These are phyloP conservation scores for Oscheius sp. DNA, from an alignment of 1,140 invertebrate species.

Conservation along the genomic window DNA sequence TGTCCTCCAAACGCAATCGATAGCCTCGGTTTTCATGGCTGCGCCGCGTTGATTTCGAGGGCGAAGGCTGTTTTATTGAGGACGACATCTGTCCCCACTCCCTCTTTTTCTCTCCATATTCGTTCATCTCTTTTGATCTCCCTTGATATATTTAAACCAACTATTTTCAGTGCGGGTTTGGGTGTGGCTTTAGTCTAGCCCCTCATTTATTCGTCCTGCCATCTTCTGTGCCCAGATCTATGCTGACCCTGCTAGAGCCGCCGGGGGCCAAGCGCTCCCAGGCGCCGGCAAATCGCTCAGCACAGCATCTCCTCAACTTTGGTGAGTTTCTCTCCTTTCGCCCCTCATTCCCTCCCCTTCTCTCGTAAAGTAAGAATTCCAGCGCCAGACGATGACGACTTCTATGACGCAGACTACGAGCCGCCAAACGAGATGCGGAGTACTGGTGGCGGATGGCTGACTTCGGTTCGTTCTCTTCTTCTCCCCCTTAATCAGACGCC, in stretches of 20 bases:
- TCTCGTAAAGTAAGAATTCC: background rate
- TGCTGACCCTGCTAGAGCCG: constrained; percentile 42
- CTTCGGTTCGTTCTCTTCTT: background rate
- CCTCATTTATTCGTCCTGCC: background rate
- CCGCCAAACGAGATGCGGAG: background rate
- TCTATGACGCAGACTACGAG: constrained; percentile 20
- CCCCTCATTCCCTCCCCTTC: background rate
- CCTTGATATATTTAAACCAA: background rate
- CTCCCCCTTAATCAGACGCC: too few species aligned
- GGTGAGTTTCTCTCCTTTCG: background rate
- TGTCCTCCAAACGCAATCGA: background rate
- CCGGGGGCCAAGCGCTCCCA: constrained; percentile 30
- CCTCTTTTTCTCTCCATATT: background rate
- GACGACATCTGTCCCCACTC: background rate
- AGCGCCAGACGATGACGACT: constrained; percentile 30
- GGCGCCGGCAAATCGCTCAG: constrained; percentile 31
- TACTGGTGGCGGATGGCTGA: background rate
- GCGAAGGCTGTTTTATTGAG: background rate
- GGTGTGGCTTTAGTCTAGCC: background rate
- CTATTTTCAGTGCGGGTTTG: constrained; percentile 4
- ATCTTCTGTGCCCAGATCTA: constrained; percentile 3
- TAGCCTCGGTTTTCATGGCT: background rate
- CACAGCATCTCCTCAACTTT: constrained; percentile 38
- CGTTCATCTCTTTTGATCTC: background rate
- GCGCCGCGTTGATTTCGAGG: background rate